Conservation (phyloP, 1,140 invertebrate genomes). For the Elymnias hypermnestra region DNA sequence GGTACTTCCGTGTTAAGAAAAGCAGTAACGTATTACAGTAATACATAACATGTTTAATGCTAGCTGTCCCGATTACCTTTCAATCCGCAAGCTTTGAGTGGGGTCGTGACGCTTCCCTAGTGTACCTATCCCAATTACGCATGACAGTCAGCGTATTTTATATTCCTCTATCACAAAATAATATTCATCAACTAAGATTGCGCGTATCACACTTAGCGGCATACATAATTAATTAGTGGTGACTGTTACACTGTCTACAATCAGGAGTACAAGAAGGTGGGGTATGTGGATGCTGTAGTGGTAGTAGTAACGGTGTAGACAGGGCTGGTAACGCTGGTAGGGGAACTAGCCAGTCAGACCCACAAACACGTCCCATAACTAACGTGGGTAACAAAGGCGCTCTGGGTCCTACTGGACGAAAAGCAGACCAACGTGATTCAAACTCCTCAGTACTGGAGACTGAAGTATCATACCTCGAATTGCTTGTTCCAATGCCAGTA, state of each 20-base stretch:
- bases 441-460: conserved; percentile 54
- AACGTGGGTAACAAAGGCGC: conserved; percentile 53
- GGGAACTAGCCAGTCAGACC: conserved; percentile 63
- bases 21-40: too few relatives aligned
- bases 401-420: conserved; percentile 55
- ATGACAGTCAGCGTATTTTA: too few relatives aligned
- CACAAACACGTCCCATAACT: conserved; percentile 65
- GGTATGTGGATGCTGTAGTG: conserved; percentile 49
- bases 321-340: conserved; percentile 51
- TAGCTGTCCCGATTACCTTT: too few relatives aligned
- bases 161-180: too few relatives aligned
- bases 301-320: conserved; percentile 48
- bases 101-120: too few relatives aligned
- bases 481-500: conserved; percentile 20
- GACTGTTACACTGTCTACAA: conserved; percentile 58
- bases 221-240: conserved; percentile 26
- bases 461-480: conserved; percentile 34
- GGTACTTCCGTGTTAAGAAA: too few relatives aligned
- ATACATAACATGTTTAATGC: too few relatives aligned
- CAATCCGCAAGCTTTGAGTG: too few relatives aligned
- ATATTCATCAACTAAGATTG: too few relatives aligned
- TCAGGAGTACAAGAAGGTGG: conserved; percentile 48
- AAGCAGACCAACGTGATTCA: conserved; percentile 59
- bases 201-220: not conserved
- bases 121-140: too few relatives aligned